Evolutionary conservation across 2,797 vertebrate genomes (phyloP).

Genomic region (Myripristis murdjan): DNA sequence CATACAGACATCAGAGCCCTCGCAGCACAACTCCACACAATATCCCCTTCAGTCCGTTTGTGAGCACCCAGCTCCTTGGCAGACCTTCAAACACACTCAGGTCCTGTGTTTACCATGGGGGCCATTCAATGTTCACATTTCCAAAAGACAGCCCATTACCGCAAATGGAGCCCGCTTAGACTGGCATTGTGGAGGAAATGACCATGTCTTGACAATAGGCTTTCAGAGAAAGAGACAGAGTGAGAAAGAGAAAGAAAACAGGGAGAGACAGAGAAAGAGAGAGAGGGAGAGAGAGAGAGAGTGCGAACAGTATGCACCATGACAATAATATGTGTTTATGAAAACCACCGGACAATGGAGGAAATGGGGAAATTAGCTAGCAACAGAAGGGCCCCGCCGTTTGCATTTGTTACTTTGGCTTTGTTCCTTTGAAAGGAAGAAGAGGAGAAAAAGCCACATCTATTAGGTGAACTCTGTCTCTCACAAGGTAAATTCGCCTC

Average conservation of each 20-base stretch:
- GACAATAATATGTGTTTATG: slow-evolving; percentile 77
- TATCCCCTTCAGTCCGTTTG: slow-evolving; percentile 33
- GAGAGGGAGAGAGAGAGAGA: slow-evolving; percentile 27
- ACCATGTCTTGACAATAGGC: slow-evolving; percentile 78
- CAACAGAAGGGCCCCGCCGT: slow-evolving; percentile 67
- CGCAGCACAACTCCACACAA: slow-evolving; percentile 35
- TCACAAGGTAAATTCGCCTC: slow-evolving; percentile 78
- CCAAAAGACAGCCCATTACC: slow-evolving; percentile 71
- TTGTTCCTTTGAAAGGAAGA: slow-evolving; percentile 80
- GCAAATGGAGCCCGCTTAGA: slow-evolving; percentile 76
- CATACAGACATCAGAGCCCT: slow-evolving; percentile 28
- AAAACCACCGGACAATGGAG: slow-evolving; percentile 77
- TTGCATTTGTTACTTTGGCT: slow-evolving; percentile 78
- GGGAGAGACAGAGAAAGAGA: slow-evolving; percentile 9
- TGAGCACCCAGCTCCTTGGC: slow-evolving; percentile 57
- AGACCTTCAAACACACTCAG: slow-evolving; percentile 70
- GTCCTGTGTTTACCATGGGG: slow-evolving; percentile 70
- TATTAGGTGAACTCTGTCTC: slow-evolving; percentile 84
- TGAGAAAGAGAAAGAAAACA: slow-evolving; percentile 6
- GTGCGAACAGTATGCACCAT: slow-evolving; percentile 63
- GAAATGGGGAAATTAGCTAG: slow-evolving; percentile 66
- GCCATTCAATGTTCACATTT: slow-evolving; percentile 62
- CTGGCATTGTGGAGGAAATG: slow-evolving; percentile 75
- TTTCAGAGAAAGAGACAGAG: slow-evolving; percentile 62
- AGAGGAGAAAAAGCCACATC: slow-evolving; percentile 80